These are phyloP conservation scores for Agrotis segetum DNA, from an alignment of 2,888 invertebrate genomes.

Conservation along the genomic window DNA sequence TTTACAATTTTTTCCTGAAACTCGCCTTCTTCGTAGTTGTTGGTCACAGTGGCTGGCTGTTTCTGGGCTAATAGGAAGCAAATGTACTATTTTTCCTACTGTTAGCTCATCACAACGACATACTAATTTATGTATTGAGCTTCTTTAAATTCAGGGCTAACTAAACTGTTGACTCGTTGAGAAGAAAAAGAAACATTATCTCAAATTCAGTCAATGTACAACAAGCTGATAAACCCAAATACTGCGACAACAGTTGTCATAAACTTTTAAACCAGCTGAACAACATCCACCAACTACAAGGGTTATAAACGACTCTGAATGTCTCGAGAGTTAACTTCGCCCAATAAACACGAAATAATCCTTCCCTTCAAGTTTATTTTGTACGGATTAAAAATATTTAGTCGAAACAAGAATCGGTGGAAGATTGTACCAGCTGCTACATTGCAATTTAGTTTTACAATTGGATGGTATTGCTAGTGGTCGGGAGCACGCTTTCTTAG, in stretches of 20 bases:
- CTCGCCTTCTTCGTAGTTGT: too few relatives aligned
- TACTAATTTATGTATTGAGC: too few relatives aligned
- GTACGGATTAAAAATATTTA: conserved; percentile 34
- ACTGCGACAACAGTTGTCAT: conserved; percentile 29
- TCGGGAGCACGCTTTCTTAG: conserved; percentile 19
- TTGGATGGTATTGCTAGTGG: conserved; percentile 34
- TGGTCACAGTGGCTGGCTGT: too few relatives aligned
- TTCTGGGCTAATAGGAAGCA: too few relatives aligned
- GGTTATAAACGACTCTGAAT: conserved; percentile 59
- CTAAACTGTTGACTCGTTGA: too few relatives aligned
- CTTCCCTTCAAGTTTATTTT: conserved; percentile 28
- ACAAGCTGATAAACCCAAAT: conserved; percentile 15
- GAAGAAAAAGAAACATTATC: background rate
- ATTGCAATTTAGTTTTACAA: conserved; percentile 35
- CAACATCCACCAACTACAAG: conserved; percentile 36
- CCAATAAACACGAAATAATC: conserved; percentile 55
- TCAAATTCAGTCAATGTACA: background rate
- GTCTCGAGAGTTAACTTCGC: conserved; percentile 52
- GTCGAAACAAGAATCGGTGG: conserved; percentile 8
- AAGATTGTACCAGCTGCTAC: conserved; percentile 31
- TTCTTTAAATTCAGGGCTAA: too few relatives aligned
- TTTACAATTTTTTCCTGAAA: too few relatives aligned
- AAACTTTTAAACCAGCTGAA: conserved; percentile 50
- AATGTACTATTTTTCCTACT: too few relatives aligned
- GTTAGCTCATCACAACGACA: too few relatives aligned